Evolutionary conservation across 2,113 vertebrate species (phyloP), one percentile per base, ranked within the genome.

Genomic region (Antechinus stuartii): DNA sequence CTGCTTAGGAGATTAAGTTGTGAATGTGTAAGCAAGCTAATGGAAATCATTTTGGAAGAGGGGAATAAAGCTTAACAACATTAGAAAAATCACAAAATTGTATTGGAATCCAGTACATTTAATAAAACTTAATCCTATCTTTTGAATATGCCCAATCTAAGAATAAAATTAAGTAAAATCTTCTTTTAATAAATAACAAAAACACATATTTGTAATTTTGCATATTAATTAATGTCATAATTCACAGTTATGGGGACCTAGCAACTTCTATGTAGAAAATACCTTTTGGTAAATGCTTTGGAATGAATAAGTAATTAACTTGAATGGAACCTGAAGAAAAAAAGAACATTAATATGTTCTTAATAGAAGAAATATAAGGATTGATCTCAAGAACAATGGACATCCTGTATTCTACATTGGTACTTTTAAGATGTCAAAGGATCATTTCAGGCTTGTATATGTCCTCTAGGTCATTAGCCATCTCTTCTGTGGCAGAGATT

Each of bases 1-100:
- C 99, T 98, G 97, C 98, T 99, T 99, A 98, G 99, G 98, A 99
- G 99, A 99, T 98, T 98, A 99, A 98, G 98, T 97, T 52, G 98
- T 98, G 98, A 92, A 94, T 99, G 98, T 98, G 98, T 98, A 98
- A 98, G 98, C 98, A 98, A 98, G 99, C 98, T 99, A 99, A 98
- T 98, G 98, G 97, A 99, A 99, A 98, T 98, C 98, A 98, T 98
- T 99, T 98, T 98, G 97, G 98, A 98, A 98, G 97, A 99, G 99
- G 99, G 99, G 99, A 99, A 99, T 98, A 98, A 99, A 99, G 97
- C 97, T 97, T 97, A 98, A 98, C 97, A 98, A 97, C 96, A 94
- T 97, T 96, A 97, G 24, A 42, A 96, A 95, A 97, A 97, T 97
- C 97, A 95, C 95, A 96, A 50, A 94, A 46, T 93, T 12, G 90